Base-by-base conservation (phyloP, 2,797 vertebrate genomes). In the Bradypodion ventrale region DNA sequence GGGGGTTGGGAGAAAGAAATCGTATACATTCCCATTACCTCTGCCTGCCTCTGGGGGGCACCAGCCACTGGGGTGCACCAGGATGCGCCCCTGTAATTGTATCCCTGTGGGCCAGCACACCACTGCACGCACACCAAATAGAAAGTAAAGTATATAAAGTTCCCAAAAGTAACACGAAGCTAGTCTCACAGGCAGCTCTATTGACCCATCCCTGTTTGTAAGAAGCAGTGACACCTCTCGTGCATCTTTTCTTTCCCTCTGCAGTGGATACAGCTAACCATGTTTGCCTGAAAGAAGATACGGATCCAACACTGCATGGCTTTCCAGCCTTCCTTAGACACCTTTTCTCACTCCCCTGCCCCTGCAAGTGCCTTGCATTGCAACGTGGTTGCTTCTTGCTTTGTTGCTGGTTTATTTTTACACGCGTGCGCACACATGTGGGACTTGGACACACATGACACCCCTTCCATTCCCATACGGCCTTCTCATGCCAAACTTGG, bases 191-290 rank as follows among this genome's bases (percentile, higher is more conserved):
- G 19, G 52, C 52, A 15, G 52, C 52, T 19, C 12, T 56, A 15
- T 56, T 56, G 10, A 56, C 13, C 19, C 21, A 56, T 56, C 15
- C 19, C 10, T 56, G 65, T 23, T 65, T 32, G n/a, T 65, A 32
- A 10, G 8, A 29, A 78, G 29, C 15, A 42, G 19, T 70, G 7
- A 21, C 3, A 1, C 62, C 42, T 35, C 32, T 27, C 37, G 59
- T 42, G 8, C 3, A 27, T 56, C 49, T 40, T 65, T 49, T 35
- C 84, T 15, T 76, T 83, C 69, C 7, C 37, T 35, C 3, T 52
- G 0, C 95, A 99, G 98, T 99, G 98, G 98, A 94, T 99, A 7
- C 95, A 96, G 63, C 93, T 99, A 90, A 99, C 98, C 90, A 98
- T 99, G 98, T 99, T 99, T 91, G 97, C 97, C 76, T 98, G 94